Conservation (phyloP, 2,113 vertebrate genomes). For the Mormoops blainvillei region DNA sequence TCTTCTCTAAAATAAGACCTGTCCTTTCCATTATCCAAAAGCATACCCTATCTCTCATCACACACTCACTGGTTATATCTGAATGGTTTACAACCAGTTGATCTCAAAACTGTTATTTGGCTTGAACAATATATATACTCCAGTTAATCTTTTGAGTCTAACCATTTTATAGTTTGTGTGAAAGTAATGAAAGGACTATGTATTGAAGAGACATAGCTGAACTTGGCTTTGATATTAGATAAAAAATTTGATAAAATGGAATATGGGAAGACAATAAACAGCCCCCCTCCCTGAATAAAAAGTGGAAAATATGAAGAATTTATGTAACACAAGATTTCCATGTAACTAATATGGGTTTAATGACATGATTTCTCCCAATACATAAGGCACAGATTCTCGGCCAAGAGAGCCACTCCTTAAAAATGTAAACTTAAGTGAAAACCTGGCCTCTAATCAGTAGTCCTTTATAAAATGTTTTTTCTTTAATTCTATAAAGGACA, state of each 20-base stretch:
- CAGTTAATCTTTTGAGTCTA: neutral
- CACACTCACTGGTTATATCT: neutral
- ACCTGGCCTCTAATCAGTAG: neutral
- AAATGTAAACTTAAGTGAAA: slow-evolving; percentile 1
- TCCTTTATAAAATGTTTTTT: neutral
- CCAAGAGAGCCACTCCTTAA: neutral
- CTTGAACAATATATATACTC: neutral
- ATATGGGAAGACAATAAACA: neutral
- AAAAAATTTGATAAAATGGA: neutral
- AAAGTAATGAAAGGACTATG: neutral
- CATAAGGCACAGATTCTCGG: neutral
- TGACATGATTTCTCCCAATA: neutral
- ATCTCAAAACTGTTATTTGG: neutral
- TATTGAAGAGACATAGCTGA: neutral
- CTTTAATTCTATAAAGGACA: neutral
- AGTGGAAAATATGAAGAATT: neutral
- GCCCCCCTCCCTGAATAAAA: neutral
- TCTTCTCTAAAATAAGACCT: neutral
- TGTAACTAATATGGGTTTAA: neutral
- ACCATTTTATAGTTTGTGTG: neutral
- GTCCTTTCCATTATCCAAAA: neutral
- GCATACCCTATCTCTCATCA: neutral
- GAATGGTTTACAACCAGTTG: neutral
- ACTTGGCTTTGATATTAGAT: neutral
- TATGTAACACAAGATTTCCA: neutral